Conservation (phyloP, 2,888 invertebrate genomes). For the Orthosia gracilis region DNA sequence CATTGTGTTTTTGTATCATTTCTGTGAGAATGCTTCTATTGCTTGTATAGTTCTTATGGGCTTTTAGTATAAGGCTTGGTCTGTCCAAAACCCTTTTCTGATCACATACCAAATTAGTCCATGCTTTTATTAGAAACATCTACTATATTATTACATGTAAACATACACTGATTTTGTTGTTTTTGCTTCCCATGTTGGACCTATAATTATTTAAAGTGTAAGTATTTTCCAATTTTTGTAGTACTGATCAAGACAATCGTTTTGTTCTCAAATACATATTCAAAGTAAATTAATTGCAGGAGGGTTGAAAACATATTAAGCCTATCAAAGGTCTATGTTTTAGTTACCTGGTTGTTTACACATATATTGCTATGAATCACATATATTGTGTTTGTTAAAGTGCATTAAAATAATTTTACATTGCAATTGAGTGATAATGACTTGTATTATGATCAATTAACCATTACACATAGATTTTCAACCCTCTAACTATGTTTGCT, state of each 20-base stretch:
- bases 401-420: background rate
- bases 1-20: background rate
- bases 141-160: slow-evolving; percentile 26
- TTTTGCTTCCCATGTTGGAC: slow-evolving; percentile 54
- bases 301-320: slow-evolving; percentile 3
- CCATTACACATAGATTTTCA: background rate
- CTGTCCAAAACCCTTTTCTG: background rate
- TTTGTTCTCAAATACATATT: background rate
- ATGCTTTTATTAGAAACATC: slow-evolving; percentile 10
- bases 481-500: slow-evolving; percentile 9
- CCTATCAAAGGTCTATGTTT: background rate
- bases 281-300: background rate
- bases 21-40: slow-evolving; percentile 3
- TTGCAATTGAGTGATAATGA: background rate
- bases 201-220: slow-evolving; percentile 37
- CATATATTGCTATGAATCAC: background rate
- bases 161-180: slow-evolving; percentile 40
- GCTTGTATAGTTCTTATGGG: slow-evolving; percentile 15
- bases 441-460: background rate
- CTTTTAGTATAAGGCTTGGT: slow-evolving; percentile 13
- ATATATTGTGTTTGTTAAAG: background rate
- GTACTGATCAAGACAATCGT: slow-evolving; percentile 1
- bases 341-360: background rate
- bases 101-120: background rate
- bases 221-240: slow-evolving; percentile 43